Base-by-base conservation (phyloP, 2,797 vertebrate species). In the Pterois miles region DNA sequence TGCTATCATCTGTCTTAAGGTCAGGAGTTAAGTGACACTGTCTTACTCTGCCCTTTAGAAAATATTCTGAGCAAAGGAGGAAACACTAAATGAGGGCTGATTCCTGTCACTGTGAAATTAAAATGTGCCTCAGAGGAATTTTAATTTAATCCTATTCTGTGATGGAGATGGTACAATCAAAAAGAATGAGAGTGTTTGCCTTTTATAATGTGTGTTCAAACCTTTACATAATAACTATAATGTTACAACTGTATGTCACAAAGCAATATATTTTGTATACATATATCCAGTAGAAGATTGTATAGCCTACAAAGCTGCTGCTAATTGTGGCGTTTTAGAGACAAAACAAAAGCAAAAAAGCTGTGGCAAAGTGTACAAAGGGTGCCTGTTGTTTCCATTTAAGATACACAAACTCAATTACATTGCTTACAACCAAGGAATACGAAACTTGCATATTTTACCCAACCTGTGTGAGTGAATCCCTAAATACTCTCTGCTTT, bases 321-420 rank as follows among this genome's bases (percentile, higher is more conserved):
- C 65, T 87, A 89, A 91, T 87, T 87, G 81, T 85, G 56, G 50
- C 74, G 74, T 85, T 91, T 85, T 71, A 76, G 67, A 86, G 78
- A 90, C 84, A 81, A 90, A 86, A 85, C 76, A 85, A 88, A 86
- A 67, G 48, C 48, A 52, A 80, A 63, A 79, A 86, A 71, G 67
- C 72, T 85, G 69, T 77, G 71, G 74, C 70, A 89, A 84, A 83
- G 75, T 82, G 82, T 76, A 86, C 86, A 91, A 91, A 90, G 62
- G 65, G 64, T 84, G 63, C 64, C 79, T 91, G 87, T 88, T 92
- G 91, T 92, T 90, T 78, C 66, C 57, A 88, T 90, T 93, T 88
- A 92, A 89, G 83, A 89, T 84, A 83, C 79, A 88, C 86, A 89
- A 89, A 86, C 85, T 87, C 86, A 91, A 90, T 93, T 91, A 93